Percentiles rank a stretch among this genome's conserved stretches.
Evolutionary conservation across 2,113 vertebrate genomes (phyloP).

Genomic region (Charina bottae): DNA sequence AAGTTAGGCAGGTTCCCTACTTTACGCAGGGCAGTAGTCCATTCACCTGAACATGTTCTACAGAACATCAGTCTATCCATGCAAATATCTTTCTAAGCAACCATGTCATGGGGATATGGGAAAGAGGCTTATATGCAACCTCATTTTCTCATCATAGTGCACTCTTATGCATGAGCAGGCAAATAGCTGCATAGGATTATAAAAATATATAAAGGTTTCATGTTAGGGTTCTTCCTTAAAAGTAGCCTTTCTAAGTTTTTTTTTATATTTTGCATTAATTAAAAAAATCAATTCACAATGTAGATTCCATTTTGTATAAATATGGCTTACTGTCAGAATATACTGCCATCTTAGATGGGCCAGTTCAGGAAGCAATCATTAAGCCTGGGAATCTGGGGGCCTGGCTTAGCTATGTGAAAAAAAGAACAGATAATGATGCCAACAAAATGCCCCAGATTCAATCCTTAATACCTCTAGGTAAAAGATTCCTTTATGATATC

Average conservation of each 20-base stretch:
- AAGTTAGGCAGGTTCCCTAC: not conserved
- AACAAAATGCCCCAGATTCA: not conserved
- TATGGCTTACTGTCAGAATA: not conserved
- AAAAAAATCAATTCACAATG: not conserved
- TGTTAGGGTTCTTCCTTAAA: not conserved
- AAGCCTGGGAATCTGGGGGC: not conserved
- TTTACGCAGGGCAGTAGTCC: too few species aligned
- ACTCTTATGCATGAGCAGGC: not conserved
- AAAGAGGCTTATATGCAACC: not conserved
- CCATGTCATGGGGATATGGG: not conserved
- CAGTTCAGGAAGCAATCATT: not conserved
- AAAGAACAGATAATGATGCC: not conserved
- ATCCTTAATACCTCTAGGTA: not conserved
- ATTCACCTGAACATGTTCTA: too few species aligned
- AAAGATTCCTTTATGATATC: not conserved
- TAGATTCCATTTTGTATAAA: not conserved
- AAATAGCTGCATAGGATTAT: not conserved
- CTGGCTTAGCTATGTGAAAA: not conserved
- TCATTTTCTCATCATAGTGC: not conserved
- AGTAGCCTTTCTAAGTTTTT: not conserved
- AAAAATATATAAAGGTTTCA: not conserved
- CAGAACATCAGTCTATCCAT: not conserved
- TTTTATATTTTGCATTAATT: not conserved
- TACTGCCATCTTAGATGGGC: not conserved
- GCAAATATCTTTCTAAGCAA: not conserved